phyloP scores from a whole-genome alignment of 1,140 invertebrate genomes.

The Metopolophium dirhodum region DNA sequence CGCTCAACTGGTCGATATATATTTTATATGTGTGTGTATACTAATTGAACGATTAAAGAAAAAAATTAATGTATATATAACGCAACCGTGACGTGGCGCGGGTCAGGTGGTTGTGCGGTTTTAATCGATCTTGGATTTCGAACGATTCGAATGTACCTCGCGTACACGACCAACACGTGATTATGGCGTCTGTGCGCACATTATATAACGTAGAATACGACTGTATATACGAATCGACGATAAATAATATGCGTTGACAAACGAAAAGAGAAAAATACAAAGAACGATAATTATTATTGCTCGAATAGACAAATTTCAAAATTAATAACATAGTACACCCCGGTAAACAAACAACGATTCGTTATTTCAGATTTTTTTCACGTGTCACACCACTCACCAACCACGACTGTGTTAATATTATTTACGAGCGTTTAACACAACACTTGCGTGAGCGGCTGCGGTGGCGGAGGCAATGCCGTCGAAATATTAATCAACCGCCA shows the following conservation, averaged over 20 bases:
- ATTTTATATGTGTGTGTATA: not conserved
- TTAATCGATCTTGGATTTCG: not conserved
- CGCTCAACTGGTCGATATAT: not conserved
- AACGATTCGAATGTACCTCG: not conserved
- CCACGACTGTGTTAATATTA: constrained; percentile 38
- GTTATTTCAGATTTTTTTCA: constrained; percentile 45
- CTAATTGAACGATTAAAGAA: constrained; percentile 7
- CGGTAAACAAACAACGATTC: constrained; percentile 25
- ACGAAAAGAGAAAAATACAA: not conserved
- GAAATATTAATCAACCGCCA: constrained; percentile 44
- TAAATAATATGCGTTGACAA: not conserved
- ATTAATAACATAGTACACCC: constrained; percentile 19
- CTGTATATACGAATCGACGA: not conserved
- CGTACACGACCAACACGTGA: not conserved
- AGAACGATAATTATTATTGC: not conserved
- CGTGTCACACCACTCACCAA: constrained; percentile 38
- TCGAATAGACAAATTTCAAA: constrained; percentile 26
- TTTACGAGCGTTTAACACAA: constrained; percentile 43
- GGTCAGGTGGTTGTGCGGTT: constrained; percentile 2
- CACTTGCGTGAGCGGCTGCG: constrained; percentile 1
- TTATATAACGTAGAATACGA: not conserved
- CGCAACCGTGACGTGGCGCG: not conserved
- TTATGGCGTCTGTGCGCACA: not conserved
- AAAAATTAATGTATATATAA: constrained; percentile 9
- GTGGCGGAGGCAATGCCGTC: constrained; percentile 6